Evolutionary conservation across 1,140 invertebrate species (phyloP), one percentile per base, ranked within the genome.

Genomic region (Eriocheir sinensis): DNA sequence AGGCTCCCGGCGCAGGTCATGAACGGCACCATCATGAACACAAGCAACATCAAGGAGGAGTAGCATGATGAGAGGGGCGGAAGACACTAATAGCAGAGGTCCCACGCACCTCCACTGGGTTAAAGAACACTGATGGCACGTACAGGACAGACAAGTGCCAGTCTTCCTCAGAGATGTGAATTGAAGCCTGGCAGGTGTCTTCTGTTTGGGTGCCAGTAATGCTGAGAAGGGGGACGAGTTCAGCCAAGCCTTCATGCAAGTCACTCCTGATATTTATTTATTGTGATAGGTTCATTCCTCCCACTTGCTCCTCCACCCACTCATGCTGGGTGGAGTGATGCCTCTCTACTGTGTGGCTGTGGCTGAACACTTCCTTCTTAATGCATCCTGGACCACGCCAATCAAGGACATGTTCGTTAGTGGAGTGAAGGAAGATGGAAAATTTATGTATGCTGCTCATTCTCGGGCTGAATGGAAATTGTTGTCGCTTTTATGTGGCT

Each of bases 1-100:
- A 94, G 86, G 81, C 80, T 94, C 27, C 94, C 89, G 3, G 94
- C 94, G 32, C 94, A 94, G 21, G 94, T 94, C 34, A 94, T 94
- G 94, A 94, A 85, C 86, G 93, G 93, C 34, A 91, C 60, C 32
- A 94, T 94, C 41, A 94, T 94, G 89, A 94, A 94, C 34, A 89
- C 94, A 17, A 83, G 94, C 17, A 94, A 94, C 72, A 91, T 94
- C n/a, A 94, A 94, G 38, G 94, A 94, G 83, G 94, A 94, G 81
- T 94, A 88, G 79, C n/a, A n/a, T n/a, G 44, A 15, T 48, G 44
- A 48, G 44, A 48, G 44, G 15, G 44, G 44, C 4, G 44, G 44
- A 48, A 48, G 44, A 72, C 21, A 72, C 0, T 21, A 72, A 8
- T 21, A 72, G 27, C 21, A n/a, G 21, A 21, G 21, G 6, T n/a